These are phyloP conservation scores for Drosophila seguyi DNA, from an alignment of 1,140 invertebrate species.

Conservation along the genomic window DNA sequence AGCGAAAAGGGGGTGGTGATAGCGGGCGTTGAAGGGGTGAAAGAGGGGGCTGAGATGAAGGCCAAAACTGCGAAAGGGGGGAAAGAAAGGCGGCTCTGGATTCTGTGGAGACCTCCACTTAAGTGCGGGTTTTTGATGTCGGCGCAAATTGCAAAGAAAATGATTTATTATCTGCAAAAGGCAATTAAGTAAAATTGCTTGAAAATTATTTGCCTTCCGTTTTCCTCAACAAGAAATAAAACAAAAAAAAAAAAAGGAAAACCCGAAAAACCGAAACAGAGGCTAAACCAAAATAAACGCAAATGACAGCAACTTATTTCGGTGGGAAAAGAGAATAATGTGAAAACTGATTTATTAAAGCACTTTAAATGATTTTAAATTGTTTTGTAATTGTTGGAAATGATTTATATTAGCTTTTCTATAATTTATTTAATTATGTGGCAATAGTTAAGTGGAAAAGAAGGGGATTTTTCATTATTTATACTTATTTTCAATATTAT, in stretches of 20 bases:
- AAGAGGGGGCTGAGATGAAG: slow-evolving; percentile 1
- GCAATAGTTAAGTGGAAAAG: too few species aligned
- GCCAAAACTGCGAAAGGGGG: background rate
- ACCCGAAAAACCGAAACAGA: slow-evolving; percentile 13
- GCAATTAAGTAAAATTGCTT: slow-evolving; percentile 78
- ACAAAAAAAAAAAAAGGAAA: background rate
- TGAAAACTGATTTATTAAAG: slow-evolving; percentile 1
- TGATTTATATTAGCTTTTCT: background rate
- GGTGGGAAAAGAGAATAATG: background rate
- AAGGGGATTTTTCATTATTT: too few species aligned
- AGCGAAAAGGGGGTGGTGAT: slow-evolving; percentile 18
- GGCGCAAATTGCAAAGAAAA: slow-evolving; percentile 70
- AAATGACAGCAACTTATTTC: slow-evolving; percentile 28
- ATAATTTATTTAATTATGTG: background rate
- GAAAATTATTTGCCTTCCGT: slow-evolving; percentile 64
- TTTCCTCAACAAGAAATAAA: background rate
- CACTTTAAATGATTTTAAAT: slow-evolving; percentile 9
- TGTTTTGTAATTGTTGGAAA: slow-evolving; percentile 1
- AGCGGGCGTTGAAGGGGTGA: background rate
- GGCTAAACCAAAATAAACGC: slow-evolving; percentile 27
- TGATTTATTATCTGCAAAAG: slow-evolving; percentile 80
- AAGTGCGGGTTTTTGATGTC: slow-evolving; percentile 60
- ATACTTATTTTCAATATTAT: too few species aligned
- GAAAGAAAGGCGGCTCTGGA: slow-evolving; percentile 2
- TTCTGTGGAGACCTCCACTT: slow-evolving; percentile 42